Evolutionary conservation across 2,113 vertebrate genomes (phyloP).

Genomic region (Elephantulus edwardii): DNA sequence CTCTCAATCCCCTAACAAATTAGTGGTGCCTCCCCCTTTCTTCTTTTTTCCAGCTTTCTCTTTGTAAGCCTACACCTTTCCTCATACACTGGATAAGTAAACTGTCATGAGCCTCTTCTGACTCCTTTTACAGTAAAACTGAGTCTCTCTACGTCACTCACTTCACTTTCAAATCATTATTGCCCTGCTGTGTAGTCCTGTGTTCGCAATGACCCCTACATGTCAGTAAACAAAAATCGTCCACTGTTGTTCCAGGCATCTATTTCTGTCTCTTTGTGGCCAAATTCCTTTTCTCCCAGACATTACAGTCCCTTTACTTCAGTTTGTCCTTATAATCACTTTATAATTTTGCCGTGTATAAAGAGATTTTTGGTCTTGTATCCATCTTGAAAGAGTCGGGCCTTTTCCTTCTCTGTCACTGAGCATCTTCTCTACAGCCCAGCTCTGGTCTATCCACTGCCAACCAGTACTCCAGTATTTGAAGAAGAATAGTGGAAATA

Average conservation of each 20-base stretch:
- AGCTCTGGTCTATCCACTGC: not conserved
- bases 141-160: conserved; percentile 22
- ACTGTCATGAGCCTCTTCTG: conserved; percentile 43
- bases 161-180: conserved; percentile 14
- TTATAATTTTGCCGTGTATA: not conserved
- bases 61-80: conserved; percentile 31
- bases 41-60: conserved; percentile 8
- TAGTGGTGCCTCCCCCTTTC: conserved; percentile 39
- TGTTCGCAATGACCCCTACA: not conserved
- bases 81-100: conserved; percentile 43
- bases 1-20: conserved; percentile 29
- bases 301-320: conserved; percentile 19
- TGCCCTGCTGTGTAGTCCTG: not conserved
- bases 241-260: not conserved
- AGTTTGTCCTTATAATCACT: conserved; percentile 31
- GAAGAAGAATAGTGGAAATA: not conserved
- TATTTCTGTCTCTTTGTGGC: conserved; percentile 33
- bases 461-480: not conserved
- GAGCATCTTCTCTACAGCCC: not conserved
- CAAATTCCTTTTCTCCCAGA: not conserved
- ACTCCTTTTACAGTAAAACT: conserved; percentile 7
- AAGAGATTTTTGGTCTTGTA: not conserved
- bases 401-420: not conserved
- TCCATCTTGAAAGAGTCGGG: not conserved
- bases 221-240: conserved; percentile 21